Evolutionary conservation across 2,888 invertebrate species (phyloP).

Genomic region (Sepiola atlantica): DNA sequence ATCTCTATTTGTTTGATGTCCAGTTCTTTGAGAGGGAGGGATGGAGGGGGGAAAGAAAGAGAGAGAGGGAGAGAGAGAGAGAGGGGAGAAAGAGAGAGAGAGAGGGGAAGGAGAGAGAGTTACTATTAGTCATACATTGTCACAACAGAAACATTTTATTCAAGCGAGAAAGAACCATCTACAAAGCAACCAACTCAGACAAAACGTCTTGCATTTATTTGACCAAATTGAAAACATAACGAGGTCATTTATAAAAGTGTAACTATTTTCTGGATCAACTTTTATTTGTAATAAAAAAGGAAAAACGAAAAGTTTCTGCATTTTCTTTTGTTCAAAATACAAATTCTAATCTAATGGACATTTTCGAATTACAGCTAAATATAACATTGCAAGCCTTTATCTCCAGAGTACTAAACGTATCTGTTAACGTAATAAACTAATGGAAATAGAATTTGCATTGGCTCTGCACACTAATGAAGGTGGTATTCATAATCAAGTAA

Average conservation of each 20-base stretch:
- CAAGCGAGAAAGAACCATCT: neutral
- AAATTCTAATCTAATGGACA: neutral
- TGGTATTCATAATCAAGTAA: constrained; percentile 22
- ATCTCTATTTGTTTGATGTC: neutral
- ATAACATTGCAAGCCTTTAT: constrained; percentile 24
- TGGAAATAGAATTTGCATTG: neutral
- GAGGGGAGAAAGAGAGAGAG: no score
- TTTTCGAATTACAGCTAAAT: neutral
- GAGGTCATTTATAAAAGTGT: neutral
- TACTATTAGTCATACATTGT: neutral
- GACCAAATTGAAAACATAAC: neutral
- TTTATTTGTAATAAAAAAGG: neutral
- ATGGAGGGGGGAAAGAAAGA: no score
- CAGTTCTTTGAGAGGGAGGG: neutral
- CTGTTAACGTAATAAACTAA: constrained; percentile 21
- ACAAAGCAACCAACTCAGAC: neutral
- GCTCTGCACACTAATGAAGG: neutral
- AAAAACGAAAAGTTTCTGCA: neutral
- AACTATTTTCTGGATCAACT: neutral
- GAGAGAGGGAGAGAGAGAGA: no score
- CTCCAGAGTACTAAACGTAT: constrained; percentile 11
- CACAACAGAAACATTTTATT: neutral
- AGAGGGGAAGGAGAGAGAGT: neutral
- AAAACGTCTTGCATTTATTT: neutral
- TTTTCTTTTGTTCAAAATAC: neutral